Percentiles rank a stretch among this genome's conserved stretches.
Conservation (phyloP, 2,797 vertebrate genomes). For the Acridotheres tristis region DNA sequence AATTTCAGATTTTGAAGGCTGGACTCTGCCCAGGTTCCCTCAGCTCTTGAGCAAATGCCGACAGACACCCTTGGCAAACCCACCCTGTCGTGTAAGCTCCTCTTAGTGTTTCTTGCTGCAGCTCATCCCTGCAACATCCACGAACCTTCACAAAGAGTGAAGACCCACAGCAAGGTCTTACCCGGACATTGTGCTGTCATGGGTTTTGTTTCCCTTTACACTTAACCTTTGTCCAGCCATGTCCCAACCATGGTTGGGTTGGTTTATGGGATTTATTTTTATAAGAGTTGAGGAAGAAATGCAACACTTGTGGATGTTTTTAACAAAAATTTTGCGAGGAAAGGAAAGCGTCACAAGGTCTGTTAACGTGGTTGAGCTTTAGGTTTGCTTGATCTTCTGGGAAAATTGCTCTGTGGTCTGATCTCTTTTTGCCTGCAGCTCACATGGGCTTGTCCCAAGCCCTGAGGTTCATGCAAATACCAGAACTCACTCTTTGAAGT, state of each 20-base stretch:
- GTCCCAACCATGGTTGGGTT: background rate
- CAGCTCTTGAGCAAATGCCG: background rate
- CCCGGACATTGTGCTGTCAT: background rate
- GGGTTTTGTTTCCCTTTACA: background rate
- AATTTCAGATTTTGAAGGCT: background rate
- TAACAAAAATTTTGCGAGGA: background rate
- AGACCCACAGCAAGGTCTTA: background rate
- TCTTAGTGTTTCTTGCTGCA: background rate
- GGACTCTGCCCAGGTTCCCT: background rate
- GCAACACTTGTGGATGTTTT: background rate
- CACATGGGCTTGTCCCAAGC: background rate
- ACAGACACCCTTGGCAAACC: background rate
- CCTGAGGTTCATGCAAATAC: background rate
- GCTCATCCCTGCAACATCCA: background rate
- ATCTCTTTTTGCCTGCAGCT: slow-evolving; percentile 16
- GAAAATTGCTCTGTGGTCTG: slow-evolving; percentile 25
- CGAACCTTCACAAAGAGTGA: rapidly evolving
- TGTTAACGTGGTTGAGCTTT: background rate
- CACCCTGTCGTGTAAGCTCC: rapidly evolving
- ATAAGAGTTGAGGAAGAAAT: background rate
- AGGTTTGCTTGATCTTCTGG: slow-evolving; percentile 14
- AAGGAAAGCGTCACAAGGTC: background rate
- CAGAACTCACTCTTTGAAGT: slow-evolving; percentile 23
- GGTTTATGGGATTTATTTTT: background rate
- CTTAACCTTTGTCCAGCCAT: background rate